Evolutionary conservation across 2,113 vertebrate genomes (phyloP).

Genomic region (Rhadina sibilatrix): DNA sequence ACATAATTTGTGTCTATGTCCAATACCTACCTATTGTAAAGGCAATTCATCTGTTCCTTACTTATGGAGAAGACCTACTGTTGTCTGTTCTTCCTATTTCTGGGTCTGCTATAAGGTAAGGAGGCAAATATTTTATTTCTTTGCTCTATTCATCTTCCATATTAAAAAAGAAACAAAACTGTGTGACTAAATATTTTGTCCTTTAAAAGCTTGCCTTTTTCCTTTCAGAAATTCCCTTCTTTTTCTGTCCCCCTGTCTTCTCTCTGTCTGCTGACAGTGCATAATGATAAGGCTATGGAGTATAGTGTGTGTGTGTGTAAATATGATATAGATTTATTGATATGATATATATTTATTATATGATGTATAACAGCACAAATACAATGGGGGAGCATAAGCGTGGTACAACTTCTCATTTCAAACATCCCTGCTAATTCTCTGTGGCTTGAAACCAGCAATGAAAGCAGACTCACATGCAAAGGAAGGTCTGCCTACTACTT

Average conservation of each 20-base stretch:
- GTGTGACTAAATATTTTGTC: background rate
- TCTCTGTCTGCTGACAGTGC: background rate
- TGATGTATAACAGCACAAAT: too few species aligned
- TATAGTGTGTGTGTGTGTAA: background rate
- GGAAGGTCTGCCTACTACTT: slow-evolving; percentile 18
- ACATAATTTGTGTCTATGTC: background rate
- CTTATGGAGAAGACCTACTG: background rate
- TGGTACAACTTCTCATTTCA: background rate
- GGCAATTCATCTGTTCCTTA: background rate
- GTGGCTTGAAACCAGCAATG: background rate
- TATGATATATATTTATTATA: too few species aligned
- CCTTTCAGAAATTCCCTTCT: background rate
- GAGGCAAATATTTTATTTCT: background rate
- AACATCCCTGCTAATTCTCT: background rate
- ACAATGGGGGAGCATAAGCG: background rate
- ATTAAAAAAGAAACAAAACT: background rate
- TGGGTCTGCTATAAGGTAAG: background rate
- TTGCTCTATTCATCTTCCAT: background rate
- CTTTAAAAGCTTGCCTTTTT: background rate
- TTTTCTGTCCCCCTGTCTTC: background rate
- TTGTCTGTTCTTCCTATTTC: background rate
- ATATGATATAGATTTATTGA: too few species aligned
- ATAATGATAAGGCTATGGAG: background rate
- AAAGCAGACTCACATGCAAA: slow-evolving; percentile 49
- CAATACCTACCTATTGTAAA: background rate